Evolutionary conservation across 2,113 vertebrate species (phyloP).

Genomic region (human (Homo sapiens)): DNA sequence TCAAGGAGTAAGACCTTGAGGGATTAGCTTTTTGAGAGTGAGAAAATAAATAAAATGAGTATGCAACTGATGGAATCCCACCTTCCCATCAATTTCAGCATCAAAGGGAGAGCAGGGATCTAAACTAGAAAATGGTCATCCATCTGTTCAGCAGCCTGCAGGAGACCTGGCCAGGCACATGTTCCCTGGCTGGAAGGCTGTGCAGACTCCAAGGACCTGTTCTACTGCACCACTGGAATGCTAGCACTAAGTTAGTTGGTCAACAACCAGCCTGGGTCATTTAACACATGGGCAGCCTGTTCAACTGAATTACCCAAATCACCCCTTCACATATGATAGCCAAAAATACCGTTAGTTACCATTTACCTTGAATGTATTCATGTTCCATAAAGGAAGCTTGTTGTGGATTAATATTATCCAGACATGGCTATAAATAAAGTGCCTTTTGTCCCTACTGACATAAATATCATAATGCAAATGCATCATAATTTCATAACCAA

Average conservation of each 20-base stretch:
- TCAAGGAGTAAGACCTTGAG: background rate
- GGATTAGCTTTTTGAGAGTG: background rate
- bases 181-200: constrained; percentile 50
- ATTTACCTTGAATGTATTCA: constrained; percentile 73
- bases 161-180: constrained; percentile 54
- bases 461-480: constrained; percentile 67
- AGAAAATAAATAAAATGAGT: background rate
- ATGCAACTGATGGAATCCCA: background rate
- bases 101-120: background rate
- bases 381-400: constrained; percentile 57
- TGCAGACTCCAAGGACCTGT: background rate
- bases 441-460: constrained; percentile 50
- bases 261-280: background rate
- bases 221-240: background rate
- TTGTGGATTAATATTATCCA: constrained; percentile 68
- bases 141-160: constrained; percentile 60
- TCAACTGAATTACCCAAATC: constrained; percentile 27
- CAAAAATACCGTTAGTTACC: constrained; percentile 49
- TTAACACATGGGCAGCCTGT: background rate
- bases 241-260: background rate
- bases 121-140: background rate
- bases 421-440: constrained; percentile 65
- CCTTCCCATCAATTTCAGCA: background rate
- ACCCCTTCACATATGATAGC: background rate
- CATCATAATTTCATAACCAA: constrained; percentile 44